Conservation (phyloP, 2,888 invertebrate genomes). For the Rotaria magnacalcarata region DNA sequence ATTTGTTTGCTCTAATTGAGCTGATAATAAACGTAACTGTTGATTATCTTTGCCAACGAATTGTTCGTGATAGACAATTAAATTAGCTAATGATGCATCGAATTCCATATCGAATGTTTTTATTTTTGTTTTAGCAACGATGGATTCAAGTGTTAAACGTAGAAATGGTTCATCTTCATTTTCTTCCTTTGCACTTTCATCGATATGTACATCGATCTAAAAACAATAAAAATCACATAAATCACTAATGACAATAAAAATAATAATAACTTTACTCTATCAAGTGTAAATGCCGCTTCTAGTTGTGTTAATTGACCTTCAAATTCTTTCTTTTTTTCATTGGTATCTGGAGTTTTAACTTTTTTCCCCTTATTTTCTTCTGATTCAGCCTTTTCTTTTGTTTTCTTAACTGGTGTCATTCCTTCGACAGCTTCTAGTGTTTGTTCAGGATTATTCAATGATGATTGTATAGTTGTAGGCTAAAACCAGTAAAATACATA, state of each 20-base stretch:
- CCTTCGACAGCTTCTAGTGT: constrained; percentile 39
- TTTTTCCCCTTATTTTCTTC: constrained; percentile 41
- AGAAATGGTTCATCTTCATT: constrained; percentile 57
- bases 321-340: not conserved
- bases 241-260: constrained; percentile 49
- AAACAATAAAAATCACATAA: constrained; percentile 37
- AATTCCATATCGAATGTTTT: constrained; percentile 72
- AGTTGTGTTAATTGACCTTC: constrained; percentile 18
- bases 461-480: not conserved
- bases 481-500: not conserved
- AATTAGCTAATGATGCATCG: constrained; percentile 69
- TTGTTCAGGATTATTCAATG: constrained; percentile 10
- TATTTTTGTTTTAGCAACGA: constrained; percentile 72
- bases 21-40: constrained; percentile 14
- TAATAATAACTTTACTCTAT: not conserved
- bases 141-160: constrained; percentile 66
- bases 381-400: constrained; percentile 53
- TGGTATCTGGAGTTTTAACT: not conserved
- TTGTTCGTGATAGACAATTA: constrained; percentile 65
- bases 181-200: constrained; percentile 52
- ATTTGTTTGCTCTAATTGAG: not conserved
- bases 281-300: constrained; percentile 3
- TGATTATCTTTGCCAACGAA: constrained; percentile 48
- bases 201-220: not conserved
- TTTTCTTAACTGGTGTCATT: constrained; percentile 52